Conservation (phyloP, 2,888 invertebrate genomes). For the Philonicus albiceps region DNA sequence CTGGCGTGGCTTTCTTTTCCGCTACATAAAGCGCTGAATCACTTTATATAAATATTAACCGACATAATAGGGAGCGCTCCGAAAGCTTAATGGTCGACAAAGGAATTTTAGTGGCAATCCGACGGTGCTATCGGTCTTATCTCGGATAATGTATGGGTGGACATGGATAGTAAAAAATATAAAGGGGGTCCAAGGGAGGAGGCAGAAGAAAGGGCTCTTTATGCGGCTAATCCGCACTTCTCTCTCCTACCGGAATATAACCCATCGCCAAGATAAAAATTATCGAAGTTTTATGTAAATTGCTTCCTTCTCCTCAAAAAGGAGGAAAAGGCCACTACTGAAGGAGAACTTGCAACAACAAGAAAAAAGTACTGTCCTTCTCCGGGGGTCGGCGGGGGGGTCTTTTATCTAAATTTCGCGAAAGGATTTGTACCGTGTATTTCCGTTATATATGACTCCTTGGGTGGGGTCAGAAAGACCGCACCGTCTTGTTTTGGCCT, state of each 20-base stretch:
- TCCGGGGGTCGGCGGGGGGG: neutral
- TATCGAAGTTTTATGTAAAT: constrained; percentile 22
- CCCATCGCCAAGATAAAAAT: constrained; percentile 13
- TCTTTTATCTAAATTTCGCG: constrained; percentile 13
- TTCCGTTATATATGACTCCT: neutral
- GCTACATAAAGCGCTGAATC: neutral
- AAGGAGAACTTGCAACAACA: neutral
- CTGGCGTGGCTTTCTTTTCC: neutral
- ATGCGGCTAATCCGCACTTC: constrained; percentile 15
- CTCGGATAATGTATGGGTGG: constrained; percentile 21
- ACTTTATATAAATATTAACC: constrained; percentile 15
- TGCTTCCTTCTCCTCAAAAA: neutral
- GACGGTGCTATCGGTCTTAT: constrained; percentile 4
- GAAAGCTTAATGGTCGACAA: neutral
- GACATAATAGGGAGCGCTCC: neutral
- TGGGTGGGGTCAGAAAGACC: neutral
- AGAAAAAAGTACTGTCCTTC: constrained; percentile 1
- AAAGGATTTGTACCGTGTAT: neutral
- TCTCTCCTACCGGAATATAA: neutral
- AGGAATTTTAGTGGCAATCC: constrained; percentile 14
- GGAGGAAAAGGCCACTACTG: neutral
- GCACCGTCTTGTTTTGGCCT: neutral
- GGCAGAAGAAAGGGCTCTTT: neutral
- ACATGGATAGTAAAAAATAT: constrained; percentile 12
- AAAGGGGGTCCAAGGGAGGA: neutral